phyloP scores from a whole-genome alignment of 2,797 vertebrate species.

The Acomys russatus region DNA sequence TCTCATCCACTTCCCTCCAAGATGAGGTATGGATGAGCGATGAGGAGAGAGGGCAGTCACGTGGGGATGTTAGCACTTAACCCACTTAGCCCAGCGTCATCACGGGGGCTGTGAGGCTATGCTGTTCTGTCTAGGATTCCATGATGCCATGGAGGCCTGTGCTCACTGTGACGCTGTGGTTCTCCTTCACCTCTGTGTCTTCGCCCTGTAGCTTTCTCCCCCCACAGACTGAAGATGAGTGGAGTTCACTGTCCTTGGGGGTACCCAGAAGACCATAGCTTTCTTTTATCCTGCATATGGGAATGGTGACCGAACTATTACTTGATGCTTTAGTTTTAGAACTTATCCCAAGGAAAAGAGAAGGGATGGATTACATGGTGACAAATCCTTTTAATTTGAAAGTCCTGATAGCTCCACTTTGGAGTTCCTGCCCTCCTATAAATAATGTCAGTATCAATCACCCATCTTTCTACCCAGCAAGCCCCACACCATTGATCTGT shows the following conservation, averaged over 20 bases:
- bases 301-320: background rate
- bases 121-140: background rate
- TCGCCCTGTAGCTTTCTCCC: background rate
- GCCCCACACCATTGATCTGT: background rate
- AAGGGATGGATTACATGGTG: background rate
- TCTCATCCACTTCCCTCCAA: background rate
- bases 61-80: background rate
- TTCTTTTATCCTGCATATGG: background rate
- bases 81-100: background rate
- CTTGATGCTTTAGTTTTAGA: conserved; percentile 9
- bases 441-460: background rate
- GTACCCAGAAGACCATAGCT: background rate
- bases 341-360: background rate
- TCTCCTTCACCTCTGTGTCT: background rate
- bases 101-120: no score
- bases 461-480: background rate
- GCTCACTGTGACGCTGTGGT: rapidly evolving
- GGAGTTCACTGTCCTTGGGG: background rate
- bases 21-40: background rate
- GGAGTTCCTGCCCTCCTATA: background rate
- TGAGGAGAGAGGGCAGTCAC: rapidly evolving
- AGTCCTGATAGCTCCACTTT: no score
- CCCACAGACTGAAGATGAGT: background rate
- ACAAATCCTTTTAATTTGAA: conserved; percentile 16
- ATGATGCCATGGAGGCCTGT: no score